Evolutionary conservation across 2,888 invertebrate genomes (phyloP), one percentile per base, ranked within the genome.

Genomic region (Seladonia tumulorum): DNA sequence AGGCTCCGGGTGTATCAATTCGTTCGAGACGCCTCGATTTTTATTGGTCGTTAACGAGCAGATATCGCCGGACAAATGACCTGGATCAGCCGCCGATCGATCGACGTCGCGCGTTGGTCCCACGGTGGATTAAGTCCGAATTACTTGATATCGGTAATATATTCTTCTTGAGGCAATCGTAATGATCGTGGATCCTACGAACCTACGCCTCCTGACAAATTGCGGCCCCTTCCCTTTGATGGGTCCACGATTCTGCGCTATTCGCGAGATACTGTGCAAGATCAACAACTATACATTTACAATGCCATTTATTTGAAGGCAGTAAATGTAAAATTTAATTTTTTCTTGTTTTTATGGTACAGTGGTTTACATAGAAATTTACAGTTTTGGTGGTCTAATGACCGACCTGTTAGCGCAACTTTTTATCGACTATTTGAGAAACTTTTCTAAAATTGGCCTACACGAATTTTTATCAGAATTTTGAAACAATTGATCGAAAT

Each of bases 41-140:
- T 82, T 74, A 68, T 57, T 25, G 16, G 45, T 8, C 22, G 53
- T 81, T 66, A 74, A 66, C 72, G 42, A 66, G 42, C 45, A 35
- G 72, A 73, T 42, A 73, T 49, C 73, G 53, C n/a, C 22, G 53
- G 53, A 22, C 22, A 53, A 53, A 53, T 10, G 22, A 22, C 53
- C 53, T 53, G 53, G 53, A 53, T 53, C 53, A 22, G 53, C 22
- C 8, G 22, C 22, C 22, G 22, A 10, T 53, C 53, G 53, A 22
- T 22, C 53, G 53, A 53, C 10, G 8, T 22, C 22, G 22, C 22
- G 10, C 10, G 53, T 53, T 53, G 3, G 53, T 53, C 22, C 22
- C 53, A 53, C 53, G 22, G 22, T 53, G 10, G 53, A 53, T 53
- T 53, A 53, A 10, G 22, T 53, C 22, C 53, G 53, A 53, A 53